Conservation (phyloP, 2,888 invertebrate species). For the Magallana nippona region DNA sequence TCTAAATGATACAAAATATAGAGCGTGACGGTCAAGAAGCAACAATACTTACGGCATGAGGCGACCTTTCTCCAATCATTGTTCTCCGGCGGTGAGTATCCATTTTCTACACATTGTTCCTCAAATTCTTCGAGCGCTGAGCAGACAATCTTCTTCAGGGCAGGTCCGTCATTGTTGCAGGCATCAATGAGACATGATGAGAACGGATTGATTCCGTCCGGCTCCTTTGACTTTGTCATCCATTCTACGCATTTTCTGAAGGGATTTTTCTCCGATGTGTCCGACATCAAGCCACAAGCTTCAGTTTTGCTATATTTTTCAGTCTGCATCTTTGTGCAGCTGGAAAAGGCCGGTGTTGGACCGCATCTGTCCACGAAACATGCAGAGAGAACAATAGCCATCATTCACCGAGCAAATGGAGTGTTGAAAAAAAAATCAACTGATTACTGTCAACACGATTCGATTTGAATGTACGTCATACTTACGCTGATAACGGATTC, state of each 20-base stretch:
- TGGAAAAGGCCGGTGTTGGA: neutral
- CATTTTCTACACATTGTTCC: neutral
- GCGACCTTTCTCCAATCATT: neutral
- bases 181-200: slow-evolving; percentile 20
- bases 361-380: neutral
- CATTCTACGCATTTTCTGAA: neutral
- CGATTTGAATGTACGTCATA: no score
- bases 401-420: no score
- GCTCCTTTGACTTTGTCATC: neutral
- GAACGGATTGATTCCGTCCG: slow-evolving; percentile 9
- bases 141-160: neutral
- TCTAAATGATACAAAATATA: neutral
- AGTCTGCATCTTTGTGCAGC: neutral
- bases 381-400: no score
- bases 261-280: neutral
- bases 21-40: neutral
- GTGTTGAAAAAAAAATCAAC: no score
- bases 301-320: neutral
- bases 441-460: no score
- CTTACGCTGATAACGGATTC: neutral
- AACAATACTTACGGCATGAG: neutral
- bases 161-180: neutral
- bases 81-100: neutral
- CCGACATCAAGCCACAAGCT: neutral
- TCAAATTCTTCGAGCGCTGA: slow-evolving; percentile 1